Conservation (phyloP, 64 coral and sea anemone species). For the Trachythela sp. region DNA sequence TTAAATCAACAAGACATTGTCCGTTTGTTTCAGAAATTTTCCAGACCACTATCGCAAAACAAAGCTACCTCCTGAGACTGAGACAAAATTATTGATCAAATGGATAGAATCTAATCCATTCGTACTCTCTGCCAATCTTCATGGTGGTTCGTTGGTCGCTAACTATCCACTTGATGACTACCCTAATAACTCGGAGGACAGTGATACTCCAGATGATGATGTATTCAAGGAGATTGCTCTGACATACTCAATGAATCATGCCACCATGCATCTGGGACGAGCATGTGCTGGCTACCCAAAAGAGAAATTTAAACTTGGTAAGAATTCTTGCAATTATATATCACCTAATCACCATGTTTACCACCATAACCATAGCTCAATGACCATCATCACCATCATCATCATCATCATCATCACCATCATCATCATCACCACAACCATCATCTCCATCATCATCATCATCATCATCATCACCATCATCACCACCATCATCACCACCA, state of each 20-base stretch:
- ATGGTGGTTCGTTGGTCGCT: slow-evolving; percentile 88
- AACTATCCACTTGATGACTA: slow-evolving; percentile 88
- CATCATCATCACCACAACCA: too few relatives aligned
- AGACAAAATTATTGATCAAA: slow-evolving; percentile 62
- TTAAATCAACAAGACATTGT: background rate
- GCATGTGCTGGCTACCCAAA: slow-evolving; percentile 43
- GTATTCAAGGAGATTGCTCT: slow-evolving; percentile 66
- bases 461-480: background rate
- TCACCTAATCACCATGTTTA: background rate
- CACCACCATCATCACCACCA: background rate
- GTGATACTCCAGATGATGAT: slow-evolving; percentile 66
- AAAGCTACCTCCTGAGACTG: slow-evolving; percentile 34
- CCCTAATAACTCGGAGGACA: slow-evolving; percentile 39
- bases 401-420: background rate
- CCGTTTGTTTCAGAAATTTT: slow-evolving; percentile 67
- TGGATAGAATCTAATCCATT: slow-evolving; percentile 78
- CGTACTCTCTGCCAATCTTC: slow-evolving; percentile 88
- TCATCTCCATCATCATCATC: too few relatives aligned
- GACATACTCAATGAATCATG: slow-evolving; percentile 64
- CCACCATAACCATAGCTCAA: too few relatives aligned
- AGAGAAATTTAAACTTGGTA: slow-evolving; percentile 62
- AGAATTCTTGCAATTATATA: too few relatives aligned
- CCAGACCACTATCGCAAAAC: slow-evolving; percentile 63
- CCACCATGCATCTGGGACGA: slow-evolving; percentile 52
- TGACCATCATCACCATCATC: background rate